Evolutionary conservation across 2,888 invertebrate genomes (phyloP).

Genomic region (Thymelicus lineola): DNA sequence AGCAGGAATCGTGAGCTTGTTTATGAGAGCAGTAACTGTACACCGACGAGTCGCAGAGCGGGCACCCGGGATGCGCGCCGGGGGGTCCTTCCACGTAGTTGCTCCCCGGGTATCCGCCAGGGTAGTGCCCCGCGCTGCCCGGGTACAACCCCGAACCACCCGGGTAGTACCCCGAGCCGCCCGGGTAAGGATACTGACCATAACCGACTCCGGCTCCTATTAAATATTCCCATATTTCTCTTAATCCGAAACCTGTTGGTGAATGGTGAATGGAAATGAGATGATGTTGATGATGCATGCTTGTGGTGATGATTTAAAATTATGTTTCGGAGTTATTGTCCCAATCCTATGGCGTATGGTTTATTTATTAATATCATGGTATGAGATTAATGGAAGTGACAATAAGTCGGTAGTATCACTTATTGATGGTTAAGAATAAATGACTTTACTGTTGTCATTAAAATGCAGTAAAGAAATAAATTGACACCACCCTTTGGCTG

Average conservation of each 20-base stretch:
- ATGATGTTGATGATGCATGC: conserved; percentile 35
- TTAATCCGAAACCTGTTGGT: conserved; percentile 78
- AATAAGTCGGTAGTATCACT: too few species aligned
- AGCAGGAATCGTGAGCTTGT: conserved; percentile 91
- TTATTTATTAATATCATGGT: too few species aligned
- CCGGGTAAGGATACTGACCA: conserved; percentile 44
- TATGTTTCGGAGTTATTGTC: too few species aligned
- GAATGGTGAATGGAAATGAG: conserved; percentile 55
- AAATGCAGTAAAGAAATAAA: too few species aligned
- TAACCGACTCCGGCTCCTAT: conserved; percentile 70
- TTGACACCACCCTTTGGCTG: too few species aligned
- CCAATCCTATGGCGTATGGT: too few species aligned
- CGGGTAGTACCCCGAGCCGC: conserved; percentile 49
- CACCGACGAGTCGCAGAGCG: conserved; percentile 91
- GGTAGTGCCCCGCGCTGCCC: conserved; percentile 48
- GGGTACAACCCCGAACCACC: conserved; percentile 48
- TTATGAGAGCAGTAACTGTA: conserved; percentile 91
- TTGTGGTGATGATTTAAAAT: too few species aligned
- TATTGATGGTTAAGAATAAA: too few species aligned
- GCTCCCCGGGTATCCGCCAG: conserved; percentile 47
- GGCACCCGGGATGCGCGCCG: conserved; percentile 86
- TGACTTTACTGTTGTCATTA: too few species aligned
- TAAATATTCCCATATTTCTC: conserved; percentile 79
- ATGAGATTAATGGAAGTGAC: too few species aligned
- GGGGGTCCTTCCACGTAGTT: conserved; percentile 65